Base-by-base conservation (phyloP, 2,888 invertebrate species). In the Parnassius glacialis region DNA sequence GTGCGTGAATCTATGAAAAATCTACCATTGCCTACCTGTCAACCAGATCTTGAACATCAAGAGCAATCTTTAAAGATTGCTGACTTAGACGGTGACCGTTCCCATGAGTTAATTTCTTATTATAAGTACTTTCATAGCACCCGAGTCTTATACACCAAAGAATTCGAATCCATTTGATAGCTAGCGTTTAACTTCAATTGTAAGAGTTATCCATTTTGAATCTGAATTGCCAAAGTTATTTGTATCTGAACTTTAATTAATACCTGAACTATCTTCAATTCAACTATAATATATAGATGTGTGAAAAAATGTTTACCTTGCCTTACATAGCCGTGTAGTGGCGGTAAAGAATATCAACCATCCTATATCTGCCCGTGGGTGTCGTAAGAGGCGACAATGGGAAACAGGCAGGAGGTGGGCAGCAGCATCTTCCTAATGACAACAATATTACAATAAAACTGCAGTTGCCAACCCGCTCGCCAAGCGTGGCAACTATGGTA, bases 21-120 rank as follows among this genome's bases (percentile, higher is more conserved):
- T 68, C 70, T 78, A 52, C 79, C 87, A 0, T 64, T 83, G 57
- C 86, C 87, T 1, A 76, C 90, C 10, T 96, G 96, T 74, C 96
- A 96, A 74, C 96, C 96, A 0, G 94, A 95, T 81, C 83, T 96
- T 45, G 92, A 93, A 65, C 94, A 94, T 72, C 96, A 96, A 73
- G 94, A 94, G 69, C 93, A 94, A 68, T 96, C 95, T 25, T 89
- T 95, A 70, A 90, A 95, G 62, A 94, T 97, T 57, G 94, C 94
- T 1, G 96, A 96, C 80, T 84, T 96, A 47, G 95, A 96, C 78
- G 93, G 94, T 65, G 96, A 96, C 80, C 93, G 94, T 34, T 94
- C 94, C 0, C 95, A 95, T 77, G 96, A 97, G 80, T 81, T 97
- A 57, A 95, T 97, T 57, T 96, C 95, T 52, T 96, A 95, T 76